Percentiles rank a stretch among this genome's conserved stretches.
These are phyloP conservation scores for Euwallacea similis DNA, from an alignment of 1,140 invertebrate species.

Conservation along the genomic window DNA sequence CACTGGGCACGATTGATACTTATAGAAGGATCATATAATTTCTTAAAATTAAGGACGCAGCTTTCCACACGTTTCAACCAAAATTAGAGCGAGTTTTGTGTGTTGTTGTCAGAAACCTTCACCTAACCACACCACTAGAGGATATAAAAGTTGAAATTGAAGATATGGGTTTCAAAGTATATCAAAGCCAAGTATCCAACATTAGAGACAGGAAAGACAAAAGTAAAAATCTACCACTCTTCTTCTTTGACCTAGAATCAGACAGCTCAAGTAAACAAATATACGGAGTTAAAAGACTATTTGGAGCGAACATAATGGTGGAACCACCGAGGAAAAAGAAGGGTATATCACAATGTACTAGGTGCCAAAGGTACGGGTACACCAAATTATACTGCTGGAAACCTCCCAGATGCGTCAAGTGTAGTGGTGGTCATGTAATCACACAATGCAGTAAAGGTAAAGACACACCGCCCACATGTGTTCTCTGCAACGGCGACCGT, in stretches of 20 bases:
- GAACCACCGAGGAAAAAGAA: slow-evolving; percentile 46
- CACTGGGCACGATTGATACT: too few relatives aligned
- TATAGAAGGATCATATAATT: too few relatives aligned
- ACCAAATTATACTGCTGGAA: slow-evolving; percentile 49
- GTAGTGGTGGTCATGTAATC: neutral
- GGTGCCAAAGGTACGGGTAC: slow-evolving; percentile 53
- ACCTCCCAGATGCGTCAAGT: slow-evolving; percentile 40
- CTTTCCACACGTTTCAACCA: too few relatives aligned
- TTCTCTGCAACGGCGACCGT: neutral
- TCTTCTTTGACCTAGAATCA: slow-evolving; percentile 49
- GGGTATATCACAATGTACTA: slow-evolving; percentile 47
- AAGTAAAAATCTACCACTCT: slow-evolving; percentile 49
- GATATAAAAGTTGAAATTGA: too few relatives aligned
- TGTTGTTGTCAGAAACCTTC: too few relatives aligned
- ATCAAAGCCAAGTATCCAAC: too few relatives aligned
- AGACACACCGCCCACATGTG: neutral
- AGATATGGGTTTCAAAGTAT: too few relatives aligned
- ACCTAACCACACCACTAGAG: too few relatives aligned
- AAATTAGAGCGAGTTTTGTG: too few relatives aligned
- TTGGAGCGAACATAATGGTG: slow-evolving; percentile 45
- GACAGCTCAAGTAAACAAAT: slow-evolving; percentile 50
- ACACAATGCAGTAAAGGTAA: neutral
- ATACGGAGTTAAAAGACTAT: slow-evolving; percentile 46
- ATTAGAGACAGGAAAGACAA: too few relatives aligned
- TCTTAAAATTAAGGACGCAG: too few relatives aligned